phyloP scores from a whole-genome alignment of 2,888 invertebrate species.

The Smittia aterrima region DNA sequence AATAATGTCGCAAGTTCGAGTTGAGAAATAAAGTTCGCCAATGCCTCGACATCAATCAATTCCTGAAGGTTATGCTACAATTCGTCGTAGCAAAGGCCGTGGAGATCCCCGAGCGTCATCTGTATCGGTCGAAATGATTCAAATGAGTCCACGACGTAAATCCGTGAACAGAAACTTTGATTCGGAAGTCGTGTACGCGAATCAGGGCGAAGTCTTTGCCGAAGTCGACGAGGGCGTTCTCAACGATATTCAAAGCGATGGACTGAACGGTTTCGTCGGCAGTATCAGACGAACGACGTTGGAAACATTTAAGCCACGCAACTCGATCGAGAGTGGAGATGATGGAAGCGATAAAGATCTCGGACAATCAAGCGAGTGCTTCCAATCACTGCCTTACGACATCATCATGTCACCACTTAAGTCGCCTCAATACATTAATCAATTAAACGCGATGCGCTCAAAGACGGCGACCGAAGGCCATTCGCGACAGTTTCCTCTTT shows the following conservation, averaged over 20 bases:
- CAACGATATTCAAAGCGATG: constrained; percentile 22
- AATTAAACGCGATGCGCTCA: constrained; percentile 32
- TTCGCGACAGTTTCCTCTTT: constrained; percentile 26
- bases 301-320: constrained; percentile 34
- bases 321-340: constrained; percentile 26
- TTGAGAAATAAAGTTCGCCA: constrained; percentile 7
- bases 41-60: not conserved
- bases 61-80: constrained; percentile 33
- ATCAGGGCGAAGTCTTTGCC: constrained; percentile 2
- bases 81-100: constrained; percentile 26
- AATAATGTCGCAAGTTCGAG: too few species aligned
- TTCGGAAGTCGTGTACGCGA: constrained; percentile 7
- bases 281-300: constrained; percentile 7
- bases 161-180: constrained; percentile 21
- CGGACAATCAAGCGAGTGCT: constrained; percentile 21
- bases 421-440: constrained; percentile 38
- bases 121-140: constrained; percentile 25
- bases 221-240: constrained; percentile 30
- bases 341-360: constrained; percentile 36
- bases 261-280: not conserved
- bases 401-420: constrained; percentile 36
- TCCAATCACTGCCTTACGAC: constrained; percentile 38
- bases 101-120: not conserved
- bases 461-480: constrained; percentile 6
- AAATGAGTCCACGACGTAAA: constrained; percentile 14